Evolutionary conservation across 2,113 vertebrate species (phyloP), one percentile per base, ranked within the genome.

Genomic region (Nibea coibor): DNA sequence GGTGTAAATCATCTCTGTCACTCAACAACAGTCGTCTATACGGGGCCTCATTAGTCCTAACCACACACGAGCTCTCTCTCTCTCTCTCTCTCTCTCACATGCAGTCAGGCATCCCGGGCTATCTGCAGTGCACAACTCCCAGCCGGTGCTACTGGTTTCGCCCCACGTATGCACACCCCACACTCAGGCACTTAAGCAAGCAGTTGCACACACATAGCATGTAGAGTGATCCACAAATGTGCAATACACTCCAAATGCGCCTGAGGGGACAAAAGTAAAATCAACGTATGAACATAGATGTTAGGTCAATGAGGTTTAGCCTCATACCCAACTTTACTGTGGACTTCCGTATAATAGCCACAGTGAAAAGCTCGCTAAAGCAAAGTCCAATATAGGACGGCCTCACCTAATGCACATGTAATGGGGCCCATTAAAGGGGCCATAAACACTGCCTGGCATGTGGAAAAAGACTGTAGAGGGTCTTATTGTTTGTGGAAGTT

Each of bases 1-100:
- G 51, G 62, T 8, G 56, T 88, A 91, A 91, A 93, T 93, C 87
- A 78, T 72, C 66, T 75, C 85, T 92, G 91, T 87, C 88, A 89
- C 71, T 87, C 86, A 87, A 64, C 88, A 78, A 54, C 78, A 76
- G 71, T 84, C 76, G 67, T 73, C 73, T 69, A 84, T 74, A 77
- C 85, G 17, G 78, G 72, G 72, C 75, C 87, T 94, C 91, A 92
- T 93, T 92, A 94, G 86, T 87, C 75, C 75, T 78, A 83, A 90
- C 90, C 89, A 88, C 82, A 91, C 72, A 83, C 81, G 65, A 80
- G 31, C 72, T 82, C 86, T 54, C 79, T 81, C 74, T 76, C 63
- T 81, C 74, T 76, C 63, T 81, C 74, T 76, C 63, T 81, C 74
- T 76, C 63, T 81, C 74, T 76, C 63, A 73, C 68, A 85, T 68